phyloP scores from a whole-genome alignment of 2,888 invertebrate species.

The Brachyptera risi region DNA sequence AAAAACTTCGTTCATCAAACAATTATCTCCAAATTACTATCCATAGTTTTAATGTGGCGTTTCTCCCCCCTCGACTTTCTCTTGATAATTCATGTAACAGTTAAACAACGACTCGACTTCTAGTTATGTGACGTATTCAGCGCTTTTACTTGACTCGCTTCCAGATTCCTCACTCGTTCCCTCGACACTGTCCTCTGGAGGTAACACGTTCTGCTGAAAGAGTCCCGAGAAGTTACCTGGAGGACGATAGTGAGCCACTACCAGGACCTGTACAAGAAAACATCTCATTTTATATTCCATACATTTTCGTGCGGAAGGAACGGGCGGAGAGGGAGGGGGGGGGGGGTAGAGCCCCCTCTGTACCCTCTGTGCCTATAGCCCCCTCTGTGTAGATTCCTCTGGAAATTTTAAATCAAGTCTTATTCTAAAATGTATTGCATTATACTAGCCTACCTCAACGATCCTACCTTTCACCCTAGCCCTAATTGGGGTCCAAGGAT shows the following conservation, averaged over 20 bases:
- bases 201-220: slow-evolving; percentile 73
- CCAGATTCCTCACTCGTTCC: slow-evolving; percentile 32
- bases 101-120: slow-evolving; percentile 7
- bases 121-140: slow-evolving; percentile 28
- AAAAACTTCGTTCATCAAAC: no score
- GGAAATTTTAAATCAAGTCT: no score
- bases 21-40: no score
- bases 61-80: neutral
- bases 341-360: no score
- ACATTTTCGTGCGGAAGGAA: neutral
- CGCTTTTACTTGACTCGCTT: slow-evolving; percentile 30
- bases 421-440: no score
- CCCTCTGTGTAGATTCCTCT: no score
- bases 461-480: no score
- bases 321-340: no score
- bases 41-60: no score
- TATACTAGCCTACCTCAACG: no score
- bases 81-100: neutral
- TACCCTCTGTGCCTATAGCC: no score
- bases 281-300: neutral
- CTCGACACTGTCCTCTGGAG: slow-evolving; percentile 48
- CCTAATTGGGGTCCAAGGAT: no score
- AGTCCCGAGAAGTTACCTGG: slow-evolving; percentile 72
- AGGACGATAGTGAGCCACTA: slow-evolving; percentile 80
- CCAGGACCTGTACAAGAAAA: slow-evolving; percentile 50